Percentiles rank a stretch among this genome's conserved stretches.
These are phyloP conservation scores for Cryptocheilus praepositus DNA, from an alignment of 2,888 invertebrate genomes.

Conservation along the genomic window DNA sequence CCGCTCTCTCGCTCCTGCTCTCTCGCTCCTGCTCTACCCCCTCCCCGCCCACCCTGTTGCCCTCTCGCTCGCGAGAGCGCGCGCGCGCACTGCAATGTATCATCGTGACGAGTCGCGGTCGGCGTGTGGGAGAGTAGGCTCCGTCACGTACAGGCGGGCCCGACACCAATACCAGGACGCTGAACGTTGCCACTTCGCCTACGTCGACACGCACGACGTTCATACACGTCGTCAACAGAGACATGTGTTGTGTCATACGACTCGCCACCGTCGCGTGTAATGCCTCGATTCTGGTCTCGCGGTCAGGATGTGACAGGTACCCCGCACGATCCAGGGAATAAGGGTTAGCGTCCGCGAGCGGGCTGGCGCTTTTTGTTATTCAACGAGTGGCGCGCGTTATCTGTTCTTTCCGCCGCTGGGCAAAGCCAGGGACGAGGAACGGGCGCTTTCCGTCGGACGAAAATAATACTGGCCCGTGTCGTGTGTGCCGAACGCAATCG, in stretches of 20 bases:
- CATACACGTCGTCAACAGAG: constrained; percentile 26
- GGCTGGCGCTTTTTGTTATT: not conserved
- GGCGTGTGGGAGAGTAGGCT: constrained; percentile 25
- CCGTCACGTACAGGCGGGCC: not conserved
- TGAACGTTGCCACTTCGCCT: constrained; percentile 2
- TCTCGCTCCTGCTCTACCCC: constrained; percentile 5
- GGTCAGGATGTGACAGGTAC: constrained; percentile 25
- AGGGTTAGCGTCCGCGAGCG: not conserved
- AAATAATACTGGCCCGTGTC: too few relatives aligned
- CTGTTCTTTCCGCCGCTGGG: too few relatives aligned
- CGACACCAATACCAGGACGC: too few relatives aligned
- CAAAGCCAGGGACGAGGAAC: too few relatives aligned
- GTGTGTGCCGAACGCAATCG: too few relatives aligned
- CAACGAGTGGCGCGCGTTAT: too few relatives aligned
- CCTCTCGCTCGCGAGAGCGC: constrained; percentile 5
- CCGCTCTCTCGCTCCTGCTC: constrained; percentile 28
- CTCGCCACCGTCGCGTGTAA: constrained; percentile 29
- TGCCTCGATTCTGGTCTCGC: constrained; percentile 26
- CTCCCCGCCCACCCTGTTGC: constrained; percentile 13
- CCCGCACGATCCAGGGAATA: not conserved
- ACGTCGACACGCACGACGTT: constrained; percentile 30
- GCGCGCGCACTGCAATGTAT: constrained; percentile 31
- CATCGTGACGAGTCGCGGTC: constrained; percentile 37
- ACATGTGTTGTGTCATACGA: constrained; percentile 41
- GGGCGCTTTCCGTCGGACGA: not conserved